Base-by-base conservation (phyloP, 2,888 invertebrate species). In the Trichopoda pennipes region DNA sequence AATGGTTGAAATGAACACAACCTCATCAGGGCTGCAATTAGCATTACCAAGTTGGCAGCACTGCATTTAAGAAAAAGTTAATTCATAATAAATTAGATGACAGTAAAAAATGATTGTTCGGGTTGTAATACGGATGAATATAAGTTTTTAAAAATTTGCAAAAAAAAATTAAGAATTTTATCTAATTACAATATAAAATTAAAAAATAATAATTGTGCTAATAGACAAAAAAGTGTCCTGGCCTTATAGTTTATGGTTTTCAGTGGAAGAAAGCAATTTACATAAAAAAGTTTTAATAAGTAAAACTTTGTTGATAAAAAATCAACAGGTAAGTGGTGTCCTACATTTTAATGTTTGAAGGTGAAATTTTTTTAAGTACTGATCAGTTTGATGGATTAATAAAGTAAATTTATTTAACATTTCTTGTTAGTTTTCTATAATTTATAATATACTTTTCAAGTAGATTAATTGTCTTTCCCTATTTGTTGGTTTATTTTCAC, bases 71-170 rank as follows among this genome's bases (percentile, higher is more conserved):
- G n/a, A 38, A 72, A 64, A 78, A 66, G 10, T 12, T 44, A 47
- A 23, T 53, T 66, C 58, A 66, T 58, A 72, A 42, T 38, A 38
- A 35, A 64, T 73, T 68, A 68, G 79, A 73, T 79, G 79, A 79
- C 79, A 79, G 79, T 79, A 53, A 68, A 73, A 68, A 79, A 79
- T 66, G 53, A 79, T 66, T 61, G 60, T 51, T 58, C 16, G n/a
- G 56, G 38, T 64, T 14, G 1, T n/a, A 21, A 14, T 51, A 63
- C 16, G 23, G 1, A 28, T 28, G 8, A 8, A 1, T 28, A 6
- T 28, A 7, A 32, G 58, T 47, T 63, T 51, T 42, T 12, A 16
- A n/a, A 44, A 44, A n/a, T 44, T 44, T n/a, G n/a, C n/a, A n/a
- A n/a, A 8, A 4, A 51, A 56, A 58, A 51, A 32, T 63, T 49